A percentile compares a stretch with the other conserved stretches of the same genome.
Evolutionary conservation across 2,113 vertebrate genomes (phyloP).

Genomic region (Neodon shergylaensis): DNA sequence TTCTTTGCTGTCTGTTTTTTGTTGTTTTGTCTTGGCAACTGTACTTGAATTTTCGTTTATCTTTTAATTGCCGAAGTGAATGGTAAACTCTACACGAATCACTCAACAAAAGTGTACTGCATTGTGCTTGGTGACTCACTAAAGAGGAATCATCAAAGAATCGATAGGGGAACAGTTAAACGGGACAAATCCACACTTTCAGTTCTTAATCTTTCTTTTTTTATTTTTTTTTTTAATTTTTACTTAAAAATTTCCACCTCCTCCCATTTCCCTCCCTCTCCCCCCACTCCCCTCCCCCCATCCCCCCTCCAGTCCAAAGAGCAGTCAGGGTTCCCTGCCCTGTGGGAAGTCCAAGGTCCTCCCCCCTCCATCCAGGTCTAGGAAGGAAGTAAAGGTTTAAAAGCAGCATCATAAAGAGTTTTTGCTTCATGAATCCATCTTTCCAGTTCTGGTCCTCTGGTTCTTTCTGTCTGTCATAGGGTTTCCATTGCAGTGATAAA

Average conservation of each 20-base stretch:
- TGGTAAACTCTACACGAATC: background rate
- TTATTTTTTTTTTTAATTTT: no score
- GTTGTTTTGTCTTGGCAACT: background rate
- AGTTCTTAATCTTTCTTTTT: background rate
- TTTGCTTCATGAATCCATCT: conserved; percentile 15
- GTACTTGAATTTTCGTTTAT: background rate
- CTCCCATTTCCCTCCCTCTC: no score
- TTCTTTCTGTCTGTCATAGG: background rate
- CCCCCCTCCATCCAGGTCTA: no score
- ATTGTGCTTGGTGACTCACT: background rate
- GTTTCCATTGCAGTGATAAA: background rate
- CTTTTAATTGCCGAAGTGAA: background rate
- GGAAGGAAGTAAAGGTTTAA: background rate
- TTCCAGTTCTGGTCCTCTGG: background rate
- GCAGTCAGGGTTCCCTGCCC: no score
- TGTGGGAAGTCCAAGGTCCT: no score
- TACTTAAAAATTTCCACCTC: no score
- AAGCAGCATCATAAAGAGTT: background rate
- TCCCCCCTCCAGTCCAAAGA: no score
- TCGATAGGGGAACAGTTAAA: background rate
- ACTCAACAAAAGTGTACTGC: background rate
- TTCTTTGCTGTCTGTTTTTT: background rate
- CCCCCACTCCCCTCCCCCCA: no score
- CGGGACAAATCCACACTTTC: background rate
- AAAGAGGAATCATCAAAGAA: background rate